Percentiles rank a stretch among this genome's conserved stretches.
Evolutionary conservation across 2,888 invertebrate species (phyloP).

Genomic region (Camponotus fellah): DNA sequence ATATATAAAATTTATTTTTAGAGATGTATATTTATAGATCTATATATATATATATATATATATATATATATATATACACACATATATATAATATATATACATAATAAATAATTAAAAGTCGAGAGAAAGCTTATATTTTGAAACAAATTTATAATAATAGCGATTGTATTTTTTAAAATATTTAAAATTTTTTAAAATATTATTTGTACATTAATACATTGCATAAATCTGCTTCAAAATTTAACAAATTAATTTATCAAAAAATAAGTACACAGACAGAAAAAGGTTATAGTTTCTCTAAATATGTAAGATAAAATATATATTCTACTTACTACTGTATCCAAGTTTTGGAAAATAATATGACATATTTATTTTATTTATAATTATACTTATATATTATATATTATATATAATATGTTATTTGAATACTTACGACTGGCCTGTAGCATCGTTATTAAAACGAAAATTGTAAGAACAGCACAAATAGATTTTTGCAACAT

Average conservation of each 20-base stretch:
- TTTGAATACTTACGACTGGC: slow-evolving; percentile 6
- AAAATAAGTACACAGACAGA: neutral
- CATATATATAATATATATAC: no score
- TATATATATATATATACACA: no score
- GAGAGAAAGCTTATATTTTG: neutral
- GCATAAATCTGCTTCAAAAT: no score
- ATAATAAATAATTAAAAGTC: neutral
- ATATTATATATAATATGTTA: no score
- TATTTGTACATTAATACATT: neutral
- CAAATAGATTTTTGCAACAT: slow-evolving; percentile 12
- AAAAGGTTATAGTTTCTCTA: neutral
- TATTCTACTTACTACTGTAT: neutral
- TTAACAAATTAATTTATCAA: neutral
- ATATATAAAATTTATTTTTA: no score
- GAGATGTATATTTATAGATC: no score
- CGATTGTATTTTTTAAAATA: neutral
- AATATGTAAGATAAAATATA: neutral
- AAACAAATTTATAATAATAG: neutral
- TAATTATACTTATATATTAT: neutral
- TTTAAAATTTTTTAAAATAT: neutral
- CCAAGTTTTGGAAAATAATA: neutral
- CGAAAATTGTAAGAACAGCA: neutral
- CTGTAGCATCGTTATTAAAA: neutral
- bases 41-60: no score
- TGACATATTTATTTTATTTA: neutral